Evolutionary conservation across 2,113 vertebrate species (phyloP), one percentile per base, ranked within the genome.

Genomic region (Misgurnus anguillicaudatus): DNA sequence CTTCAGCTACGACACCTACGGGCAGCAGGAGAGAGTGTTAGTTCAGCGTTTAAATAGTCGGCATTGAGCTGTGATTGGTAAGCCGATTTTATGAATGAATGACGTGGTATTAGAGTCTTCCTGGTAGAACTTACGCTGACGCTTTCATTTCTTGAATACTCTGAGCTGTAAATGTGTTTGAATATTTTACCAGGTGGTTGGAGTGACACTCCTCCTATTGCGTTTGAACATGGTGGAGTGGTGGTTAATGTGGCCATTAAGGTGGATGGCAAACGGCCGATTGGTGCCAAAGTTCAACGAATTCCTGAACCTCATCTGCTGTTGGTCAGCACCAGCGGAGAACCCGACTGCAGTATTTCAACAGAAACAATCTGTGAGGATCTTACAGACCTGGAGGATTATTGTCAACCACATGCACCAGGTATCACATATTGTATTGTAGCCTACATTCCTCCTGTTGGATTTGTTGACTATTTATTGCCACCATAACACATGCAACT

Each of bases 201-300:
- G 97, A 98, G 96, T 0, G 98, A 98, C 89, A 98, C 98, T 0
- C 98, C 98, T 0, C 98, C 98, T 3, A 94, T 99, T 51, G 94
- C 96, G 1, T 99, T 98, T 0, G 97, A 99, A 87, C 95, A 94
- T 0, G 97, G 98, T 0, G 98, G 97, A 10, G 94, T 94, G 0
- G 97, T 99, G 84, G 92, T 97, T 77, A 95, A 96, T 0, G 47
- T 95, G 2, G 95, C 97, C 0, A 91, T 98, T 76, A 93, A 87
- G 80, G 92, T 98, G n/a, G 95, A 97, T 0, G 95, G 96, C 31
- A 87, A 80, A 69, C 89, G 92, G 70, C 96, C 97, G 0, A 95
- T 99, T 0, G 96, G 97, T 0, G 96, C 96, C 41, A 85, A 88
- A 38, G 96, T 91, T 0, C 91, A 95, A 0, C 94, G 95, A 67